phyloP scores from a whole-genome alignment of 2,888 invertebrate species.

The Microchrysa polita region DNA sequence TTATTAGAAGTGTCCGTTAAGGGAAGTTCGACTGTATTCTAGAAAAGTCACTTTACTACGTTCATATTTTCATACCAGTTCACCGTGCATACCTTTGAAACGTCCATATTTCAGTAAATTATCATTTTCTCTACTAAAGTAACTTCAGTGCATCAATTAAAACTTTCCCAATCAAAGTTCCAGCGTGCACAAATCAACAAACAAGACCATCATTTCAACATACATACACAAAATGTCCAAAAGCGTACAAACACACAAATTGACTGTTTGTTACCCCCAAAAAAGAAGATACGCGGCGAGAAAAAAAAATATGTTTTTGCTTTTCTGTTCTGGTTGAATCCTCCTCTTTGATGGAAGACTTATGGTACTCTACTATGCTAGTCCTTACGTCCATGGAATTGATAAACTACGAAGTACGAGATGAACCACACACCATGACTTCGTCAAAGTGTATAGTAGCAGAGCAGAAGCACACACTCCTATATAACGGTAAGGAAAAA shows the following conservation, averaged over 20 bases:
- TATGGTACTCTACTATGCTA: too few species aligned
- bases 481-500: conserved; percentile 12
- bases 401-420: too few species aligned
- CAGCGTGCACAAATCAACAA: conserved; percentile 40
- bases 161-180: conserved; percentile 49
- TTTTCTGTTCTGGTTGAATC: too few species aligned
- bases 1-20: too few species aligned
- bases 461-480: not conserved
- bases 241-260: not conserved
- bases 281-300: conserved; percentile 24
- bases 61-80: not conserved
- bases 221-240: conserved; percentile 28
- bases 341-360: too few species aligned
- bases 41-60: not conserved
- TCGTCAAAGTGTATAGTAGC: not conserved
- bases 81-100: not conserved
- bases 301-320: too few species aligned
- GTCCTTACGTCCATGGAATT: too few species aligned
- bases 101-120: conserved; percentile 35
- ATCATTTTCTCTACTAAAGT: too few species aligned
- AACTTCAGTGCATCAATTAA: conserved; percentile 47
- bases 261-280: not conserved
- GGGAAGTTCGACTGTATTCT: not conserved
- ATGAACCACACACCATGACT: not conserved
- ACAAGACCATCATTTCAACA: conserved; percentile 35